Evolutionary conservation across 1,140 invertebrate genomes (phyloP), one percentile per base, ranked within the genome.

Genomic region (Drosophila mojavensis): DNA sequence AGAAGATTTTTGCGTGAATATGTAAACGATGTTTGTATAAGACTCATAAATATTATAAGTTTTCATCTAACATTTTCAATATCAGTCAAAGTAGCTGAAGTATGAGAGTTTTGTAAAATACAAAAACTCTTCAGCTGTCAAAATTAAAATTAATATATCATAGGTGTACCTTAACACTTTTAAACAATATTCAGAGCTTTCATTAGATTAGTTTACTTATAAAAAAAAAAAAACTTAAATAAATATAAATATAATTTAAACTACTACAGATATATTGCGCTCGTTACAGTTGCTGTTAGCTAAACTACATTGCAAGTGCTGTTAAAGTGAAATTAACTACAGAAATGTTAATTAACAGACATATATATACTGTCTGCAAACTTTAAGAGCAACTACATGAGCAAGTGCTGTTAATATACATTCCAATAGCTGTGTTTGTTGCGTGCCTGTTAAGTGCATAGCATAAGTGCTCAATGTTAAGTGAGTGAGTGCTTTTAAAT

Each of bases 101-200:
- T 24, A 2, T 2, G 3, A 24, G 20, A 24, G 20, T 24, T 24
- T 24, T 1, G 3, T 3, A 24, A 24, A 24, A 24, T 0, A 24
- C 17, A 17, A 17, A 17, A 17, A 17, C 28, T 30, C 28, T 30
- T 30, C 4, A 6, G 4, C 28, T 30, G 28, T 3, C 28, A 30
- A 30, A 5, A 24, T 28, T 6, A 13, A 9, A 50, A 4, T 50
- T 26, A 1, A 50, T 20, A 24, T 11, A 11, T 10, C 10, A 9
- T 26, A 50, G 26, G 17, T 9, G 7, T 26, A 1, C 11, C 26
- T 1, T 9, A 50, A 50, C 48, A 50, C 9, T 13, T 26, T 47
- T 6, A n/a, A n/a, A 68, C 17, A 59, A 54, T 66, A 70, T 53
- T 61, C 60, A 75, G 75, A 78, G 82, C 81, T 86, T 77, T 72